These are phyloP conservation scores for Rosalia funebris DNA, from an alignment of 2,888 invertebrate species.

Conservation along the genomic window DNA sequence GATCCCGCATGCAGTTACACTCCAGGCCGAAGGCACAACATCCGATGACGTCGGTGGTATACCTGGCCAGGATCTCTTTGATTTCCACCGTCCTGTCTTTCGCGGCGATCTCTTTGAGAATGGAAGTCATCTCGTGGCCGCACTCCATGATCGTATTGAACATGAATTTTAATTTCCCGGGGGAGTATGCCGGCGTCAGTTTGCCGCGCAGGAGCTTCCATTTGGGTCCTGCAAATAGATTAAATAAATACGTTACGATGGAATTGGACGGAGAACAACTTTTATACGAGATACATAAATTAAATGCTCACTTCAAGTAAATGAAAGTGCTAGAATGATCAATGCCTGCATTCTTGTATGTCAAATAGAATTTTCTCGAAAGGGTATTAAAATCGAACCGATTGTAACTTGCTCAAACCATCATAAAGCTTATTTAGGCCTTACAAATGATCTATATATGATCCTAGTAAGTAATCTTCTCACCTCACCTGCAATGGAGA, in stretches of 20 bases:
- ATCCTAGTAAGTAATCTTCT: neutral
- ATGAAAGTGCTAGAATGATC: too few species aligned
- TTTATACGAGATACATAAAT: too few species aligned
- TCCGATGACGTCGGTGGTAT: slow-evolving; percentile 72
- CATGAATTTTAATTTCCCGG: slow-evolving; percentile 75
- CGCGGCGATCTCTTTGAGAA: slow-evolving; percentile 57
- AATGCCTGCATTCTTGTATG: too few species aligned
- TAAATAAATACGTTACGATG: neutral
- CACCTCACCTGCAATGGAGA: slow-evolving; percentile 63
- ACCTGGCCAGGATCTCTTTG: slow-evolving; percentile 69
- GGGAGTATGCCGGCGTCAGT: slow-evolving; percentile 74
- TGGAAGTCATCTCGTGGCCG: slow-evolving; percentile 66
- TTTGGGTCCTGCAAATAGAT: slow-evolving; percentile 61
- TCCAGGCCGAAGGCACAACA: slow-evolving; percentile 72
- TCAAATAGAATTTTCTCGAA: too few species aligned
- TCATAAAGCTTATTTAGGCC: too few species aligned
- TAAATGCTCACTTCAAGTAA: too few species aligned
- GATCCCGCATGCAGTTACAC: slow-evolving; percentile 68
- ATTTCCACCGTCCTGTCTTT: slow-evolving; percentile 58
- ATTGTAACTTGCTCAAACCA: too few species aligned
- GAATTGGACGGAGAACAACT: neutral
- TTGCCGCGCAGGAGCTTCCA: slow-evolving; percentile 74
- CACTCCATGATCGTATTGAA: slow-evolving; percentile 70
- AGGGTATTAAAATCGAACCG: too few species aligned
- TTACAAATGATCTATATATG: too few species aligned